Base-by-base conservation (phyloP, 1,140 invertebrate genomes). In the Drosophila sp. region DNA sequence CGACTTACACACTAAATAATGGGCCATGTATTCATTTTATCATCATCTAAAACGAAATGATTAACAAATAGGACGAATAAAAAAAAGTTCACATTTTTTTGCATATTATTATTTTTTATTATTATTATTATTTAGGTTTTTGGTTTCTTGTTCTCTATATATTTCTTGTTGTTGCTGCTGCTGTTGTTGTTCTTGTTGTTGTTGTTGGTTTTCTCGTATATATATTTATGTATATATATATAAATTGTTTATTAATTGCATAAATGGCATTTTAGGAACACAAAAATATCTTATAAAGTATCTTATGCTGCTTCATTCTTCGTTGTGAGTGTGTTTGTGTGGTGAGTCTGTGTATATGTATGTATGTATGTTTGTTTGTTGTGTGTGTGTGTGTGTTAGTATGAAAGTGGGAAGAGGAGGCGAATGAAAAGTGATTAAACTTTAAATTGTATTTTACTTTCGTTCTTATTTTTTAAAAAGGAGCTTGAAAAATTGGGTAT, bases 1-100 rank as follows among this genome's bases (percentile, higher is more conserved):
- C 66, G 44, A 58, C 82, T 86, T 86, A 86, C 83, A 69, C 56
- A 86, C 83, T 86, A 83, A 83, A 87, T 87, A 86, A 86, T 86
- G 83, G 76, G 79, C 72, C 83, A 69, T 87, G 76, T 87, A 10
- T 50, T 50, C 44, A 50, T 50, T 50, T 50, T 50, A 50, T 83
- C 61, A 66, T 74, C 29, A 69, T 72, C 40, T 63, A 70, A 71
- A 78, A 63, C 32, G 30, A 64, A 76, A 58, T 57, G 32, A 30
- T 60, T 38, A 76, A 76, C 62, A 58, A 60, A 50, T 50, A 50
- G 23, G 44, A 50, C 44, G 8, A 50, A 50, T 27, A 50, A 25
- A 50, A 50, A 70, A 65, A 60, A 70, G 38, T 57, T 38, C 56
- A 64, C 25, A 69, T 72, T 72, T 70, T 17, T 74, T 75, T 57